Base-by-base conservation (phyloP, 1,140 invertebrate species). In the Drosophila hydei region DNA sequence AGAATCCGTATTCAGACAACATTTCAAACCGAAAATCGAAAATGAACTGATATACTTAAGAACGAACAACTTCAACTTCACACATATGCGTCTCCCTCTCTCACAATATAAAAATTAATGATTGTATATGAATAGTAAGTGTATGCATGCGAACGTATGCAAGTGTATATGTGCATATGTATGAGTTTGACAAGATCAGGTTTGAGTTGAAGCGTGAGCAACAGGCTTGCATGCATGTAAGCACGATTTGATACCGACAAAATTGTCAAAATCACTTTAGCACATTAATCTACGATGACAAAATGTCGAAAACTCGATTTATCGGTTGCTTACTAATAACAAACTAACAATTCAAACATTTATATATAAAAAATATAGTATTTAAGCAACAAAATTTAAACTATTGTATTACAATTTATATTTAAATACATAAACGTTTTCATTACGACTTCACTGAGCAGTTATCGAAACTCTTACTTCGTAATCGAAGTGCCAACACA, bases 141-240 rank as follows among this genome's bases (percentile, higher is more conserved):
- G 58, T 54, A 36, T 69, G 27, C 54, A 67, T 50, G 21, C 47
- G 50, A 19, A 45, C 18, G 23, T 47, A 63, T 48, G 25, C 45
- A 50, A 55, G 42, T 40, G 43, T 33, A 7, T 51, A 33, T 58
- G 61, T 65, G 38, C 4, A 14, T n/a, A 14, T 33, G 25, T 56
- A 33, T 64, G 27, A 67, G 45, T 61, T 70, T 40, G 61, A 68
- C 63, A 67, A 72, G 55, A 72, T 72, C 69, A 72, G 69, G 69
- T 72, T 72, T 67, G 33, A 56, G 33, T 59, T 40, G 21, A 67
- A 67, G 62, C 69, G 69, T 67, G 62, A 72, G 69, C 54, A 72
- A 72, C 69, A 65, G 62, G 69, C 65, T 72, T 72, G 69, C 62
- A 67, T 72, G 38, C 59, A 52, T 68, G 55, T 51, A 72, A 59